phyloP scores from a whole-genome alignment of 2,888 invertebrate species.

The Mythimna ferrago region DNA sequence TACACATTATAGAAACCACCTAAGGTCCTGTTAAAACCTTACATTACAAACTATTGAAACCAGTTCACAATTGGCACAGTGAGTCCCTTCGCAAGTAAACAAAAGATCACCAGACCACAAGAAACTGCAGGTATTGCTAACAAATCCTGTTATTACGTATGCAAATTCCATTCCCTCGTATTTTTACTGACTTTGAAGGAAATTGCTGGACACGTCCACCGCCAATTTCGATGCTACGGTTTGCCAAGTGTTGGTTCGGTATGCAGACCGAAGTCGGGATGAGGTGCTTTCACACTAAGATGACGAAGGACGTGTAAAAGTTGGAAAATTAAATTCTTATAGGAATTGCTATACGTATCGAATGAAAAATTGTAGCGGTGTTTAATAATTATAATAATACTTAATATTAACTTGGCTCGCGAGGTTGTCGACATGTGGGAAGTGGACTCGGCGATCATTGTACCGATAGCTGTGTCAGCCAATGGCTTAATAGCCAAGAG shows the following conservation, averaged over 20 bases:
- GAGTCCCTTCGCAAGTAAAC: slow-evolving; percentile 29
- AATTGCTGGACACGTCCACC: slow-evolving; percentile 47
- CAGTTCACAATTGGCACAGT: slow-evolving; percentile 24
- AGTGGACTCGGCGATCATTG: too few relatives aligned
- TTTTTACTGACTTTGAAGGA: slow-evolving; percentile 42
- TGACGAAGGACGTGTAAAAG: not conserved
- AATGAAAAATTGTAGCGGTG: not conserved
- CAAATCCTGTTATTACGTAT: slow-evolving; percentile 49
- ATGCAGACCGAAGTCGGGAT: slow-evolving; percentile 24
- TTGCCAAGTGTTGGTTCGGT: slow-evolving; percentile 58
- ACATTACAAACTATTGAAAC: slow-evolving; percentile 19
- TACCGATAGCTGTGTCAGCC: too few relatives aligned
- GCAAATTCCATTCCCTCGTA: slow-evolving; percentile 44
- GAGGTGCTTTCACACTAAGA: slow-evolving; percentile 27
- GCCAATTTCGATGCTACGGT: slow-evolving; percentile 47
- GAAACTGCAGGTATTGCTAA: slow-evolving; percentile 26
- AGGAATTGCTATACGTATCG: not conserved
- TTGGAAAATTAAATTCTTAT: not conserved
- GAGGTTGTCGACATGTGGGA: too few relatives aligned
- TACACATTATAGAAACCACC: not conserved
- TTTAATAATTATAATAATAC: too few relatives aligned
- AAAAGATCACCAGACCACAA: slow-evolving; percentile 17
- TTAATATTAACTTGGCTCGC: too few relatives aligned
- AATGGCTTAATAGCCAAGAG: too few relatives aligned
- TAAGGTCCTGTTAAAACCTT: not conserved